Evolutionary conservation across 2,888 invertebrate species (phyloP).

Genomic region (Netelia inedita): DNA sequence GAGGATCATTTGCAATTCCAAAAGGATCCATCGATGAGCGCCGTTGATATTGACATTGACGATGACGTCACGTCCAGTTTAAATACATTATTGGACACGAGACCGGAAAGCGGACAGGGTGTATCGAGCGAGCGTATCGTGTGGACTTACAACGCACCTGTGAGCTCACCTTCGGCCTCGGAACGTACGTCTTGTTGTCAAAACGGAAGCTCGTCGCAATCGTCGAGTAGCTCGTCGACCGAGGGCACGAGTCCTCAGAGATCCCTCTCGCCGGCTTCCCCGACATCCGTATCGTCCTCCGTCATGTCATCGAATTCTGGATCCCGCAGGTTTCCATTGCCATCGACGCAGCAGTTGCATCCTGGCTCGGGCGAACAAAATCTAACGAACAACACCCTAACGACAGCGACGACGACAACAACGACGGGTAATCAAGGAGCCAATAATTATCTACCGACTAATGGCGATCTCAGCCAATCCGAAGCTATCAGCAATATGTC

Average conservation of each 20-base stretch:
- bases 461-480: slow-evolving; percentile 93
- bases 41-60: slow-evolving; percentile 96
- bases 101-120: slow-evolving; percentile 87
- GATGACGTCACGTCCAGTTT: slow-evolving; percentile 97
- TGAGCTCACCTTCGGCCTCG: slow-evolving; percentile 87
- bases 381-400: slow-evolving; percentile 81
- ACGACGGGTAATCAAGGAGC: slow-evolving; percentile 68
- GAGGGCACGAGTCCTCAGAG: slow-evolving; percentile 85
- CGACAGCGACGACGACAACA: slow-evolving; percentile 79
- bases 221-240: slow-evolving; percentile 82
- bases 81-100: slow-evolving; percentile 94
- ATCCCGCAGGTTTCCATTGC: slow-evolving; percentile 88
- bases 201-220: slow-evolving; percentile 87
- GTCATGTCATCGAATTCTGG: slow-evolving; percentile 93
- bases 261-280: slow-evolving; percentile 92
- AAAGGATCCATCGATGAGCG: slow-evolving; percentile 92
- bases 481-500: slow-evolving; percentile 96
- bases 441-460: slow-evolving; percentile 80
- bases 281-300: slow-evolving; percentile 95
- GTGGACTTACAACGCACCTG: slow-evolving; percentile 97
- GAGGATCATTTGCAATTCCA: slow-evolving; percentile 96
- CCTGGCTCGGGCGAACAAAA: slow-evolving; percentile 73
- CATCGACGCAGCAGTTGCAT: slow-evolving; percentile 69
- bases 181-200: slow-evolving; percentile 87
- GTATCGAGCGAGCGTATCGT: slow-evolving; percentile 90